Base-by-base conservation (phyloP, 2,888 invertebrate genomes). In the Lithosia quadra region DNA sequence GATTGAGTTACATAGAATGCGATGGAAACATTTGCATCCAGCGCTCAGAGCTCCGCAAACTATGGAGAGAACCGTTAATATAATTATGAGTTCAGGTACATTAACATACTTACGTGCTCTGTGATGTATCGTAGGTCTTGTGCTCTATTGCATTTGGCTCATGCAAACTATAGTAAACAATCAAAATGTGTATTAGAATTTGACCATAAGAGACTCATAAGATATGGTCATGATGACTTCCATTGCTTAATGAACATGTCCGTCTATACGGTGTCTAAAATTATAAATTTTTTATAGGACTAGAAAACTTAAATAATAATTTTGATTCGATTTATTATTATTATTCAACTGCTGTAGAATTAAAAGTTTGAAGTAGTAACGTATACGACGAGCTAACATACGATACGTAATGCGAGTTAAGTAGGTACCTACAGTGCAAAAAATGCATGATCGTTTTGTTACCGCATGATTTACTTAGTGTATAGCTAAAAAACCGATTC, bases 1-100 rank as follows among this genome's bases (percentile, higher is more conserved):
- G 90, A 94, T 94, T 91, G 90, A 92, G 92, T 94, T 94, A 93
- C 93, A 90, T 76, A 74, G 90, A 83, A 90, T 91, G 87, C 87
- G 85, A 90, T 91, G 90, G 90, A 90, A 91, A 92, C 91, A 91
- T 92, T 93, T 91, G 89, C 92, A 89, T 92, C 84, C 80, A 86
- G 81, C 74, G 71, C 72, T 68, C 70, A 28, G 39, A 59, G 68
- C 70, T 59, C 59, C 43, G 56, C 64, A 34, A 64, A 49, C 36
- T 68, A 68, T 74, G 74, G 83, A 82, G 75, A 77, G 69, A 66
- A 65, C 49, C 62, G 68, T 56, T 76, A 76, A 75, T 80, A 68
- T 74, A 74, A 78, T 82, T 76, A 81, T 71, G 68, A 55, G 57
- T 65, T 60, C 72, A 75, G 80, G 71, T 73, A 75, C 73, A 76